Base-by-base conservation (phyloP, 2,113 vertebrate genomes). In the Tapirus terrestris region DNA sequence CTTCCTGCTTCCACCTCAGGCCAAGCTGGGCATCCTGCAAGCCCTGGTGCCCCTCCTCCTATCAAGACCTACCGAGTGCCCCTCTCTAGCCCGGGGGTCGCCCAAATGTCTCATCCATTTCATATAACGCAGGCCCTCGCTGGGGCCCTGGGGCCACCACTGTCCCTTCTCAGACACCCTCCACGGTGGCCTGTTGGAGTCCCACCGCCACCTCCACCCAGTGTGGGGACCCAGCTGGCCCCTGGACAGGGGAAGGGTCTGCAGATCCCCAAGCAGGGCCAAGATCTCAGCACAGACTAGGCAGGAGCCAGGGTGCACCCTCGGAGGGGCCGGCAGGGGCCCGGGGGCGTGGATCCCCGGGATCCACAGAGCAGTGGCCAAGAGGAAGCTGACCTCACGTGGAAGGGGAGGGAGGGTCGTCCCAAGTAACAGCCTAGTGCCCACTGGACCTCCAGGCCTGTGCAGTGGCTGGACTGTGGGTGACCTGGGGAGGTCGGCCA, bases 201-300 rank as follows among this genome's bases (percentile, higher is more conserved):
- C 67, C 27, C 13, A 8, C 10, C 51, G 33, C 43, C 23, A 13
- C 31, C 70, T 20, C 56, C 0, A 2, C 31, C 43, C 68, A 23
- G 72, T 4, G 72, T n/a, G 39, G 72, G 43, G 33, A 8, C 58
- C 87, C 87, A 12, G 87, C 58, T 8, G 9, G 58, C 43, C 2
- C 14, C 14, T 3, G 9, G 43, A 7, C 1, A 1, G 72, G 23
- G 31, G 23, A 8, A 8, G 51, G 39, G 39, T n/a, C 21, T n/a
- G 11, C 13, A 33, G 17, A 58, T 58, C 56, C 17, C 56, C 18
- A 16, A 58, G 56, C 56, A 16, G 5, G 43, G 48, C 48, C 16
- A 3, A 0, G 76, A 2, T 10, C 63, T 31, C 4, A 6, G 85
- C 56, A 10, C 4, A 11, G 17, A 53, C 17, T 13, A 2, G 6